Conservation (phyloP, 2,888 invertebrate genomes). For the Merodon equestris region DNA sequence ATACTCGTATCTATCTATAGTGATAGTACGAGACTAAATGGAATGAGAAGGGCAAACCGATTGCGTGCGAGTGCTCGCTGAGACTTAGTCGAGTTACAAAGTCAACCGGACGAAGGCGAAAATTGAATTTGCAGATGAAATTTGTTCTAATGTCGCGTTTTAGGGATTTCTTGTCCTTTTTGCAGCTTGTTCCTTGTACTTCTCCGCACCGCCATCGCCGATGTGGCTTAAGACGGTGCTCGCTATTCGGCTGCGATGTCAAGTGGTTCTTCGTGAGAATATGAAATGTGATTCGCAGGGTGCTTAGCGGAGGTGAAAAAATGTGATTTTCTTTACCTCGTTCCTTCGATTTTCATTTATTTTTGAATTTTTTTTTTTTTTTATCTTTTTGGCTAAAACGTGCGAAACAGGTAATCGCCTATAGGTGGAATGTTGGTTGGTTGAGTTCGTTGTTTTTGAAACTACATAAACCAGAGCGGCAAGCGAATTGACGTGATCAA, state of each 20-base stretch:
- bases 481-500: conserved; percentile 1
- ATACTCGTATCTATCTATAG: no score
- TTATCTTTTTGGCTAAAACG: conserved; percentile 29
- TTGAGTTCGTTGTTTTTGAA: background rate
- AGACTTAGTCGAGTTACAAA: background rate
- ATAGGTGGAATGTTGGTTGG: conserved; percentile 18
- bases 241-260: background rate
- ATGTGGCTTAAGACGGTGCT: no score
- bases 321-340: conserved; percentile 4
- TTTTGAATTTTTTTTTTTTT: no score
- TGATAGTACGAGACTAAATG: conserved; percentile 7
- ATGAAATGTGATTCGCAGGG: conserved; percentile 40
- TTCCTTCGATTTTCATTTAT: background rate
- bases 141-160: conserved; percentile 61
- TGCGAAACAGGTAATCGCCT: conserved; percentile 49
- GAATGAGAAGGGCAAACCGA: conserved; percentile 17
- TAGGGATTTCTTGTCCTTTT: conserved; percentile 1
- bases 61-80: conserved; percentile 40
- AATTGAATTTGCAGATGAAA: conserved; percentile 54
- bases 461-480: background rate
- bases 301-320: conserved; percentile 52
- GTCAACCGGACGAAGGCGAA: background rate
- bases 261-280: conserved; percentile 50
- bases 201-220: background rate
- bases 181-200: conserved; percentile 28